Conservation (phyloP, 2,113 vertebrate genomes). For the Promerops cafer region DNA sequence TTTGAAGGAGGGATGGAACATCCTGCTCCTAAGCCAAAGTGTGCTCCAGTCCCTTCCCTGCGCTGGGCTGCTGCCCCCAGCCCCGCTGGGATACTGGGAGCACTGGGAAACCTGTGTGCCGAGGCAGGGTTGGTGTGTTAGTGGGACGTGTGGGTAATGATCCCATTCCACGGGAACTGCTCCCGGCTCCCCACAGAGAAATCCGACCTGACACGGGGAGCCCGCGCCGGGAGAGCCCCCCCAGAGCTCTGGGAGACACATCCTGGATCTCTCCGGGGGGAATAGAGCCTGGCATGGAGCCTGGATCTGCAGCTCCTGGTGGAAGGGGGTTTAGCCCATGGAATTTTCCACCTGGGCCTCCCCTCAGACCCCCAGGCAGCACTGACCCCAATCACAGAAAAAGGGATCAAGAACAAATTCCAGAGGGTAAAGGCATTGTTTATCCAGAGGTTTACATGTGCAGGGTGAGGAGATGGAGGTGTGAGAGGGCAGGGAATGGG, state of each 20-base stretch:
- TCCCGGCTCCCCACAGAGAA: neutral
- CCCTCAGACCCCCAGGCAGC: neutral
- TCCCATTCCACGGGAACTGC: neutral
- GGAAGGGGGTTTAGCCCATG: neutral
- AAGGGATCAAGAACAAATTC: neutral
- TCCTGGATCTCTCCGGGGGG: neutral
- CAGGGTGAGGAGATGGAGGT: neutral
- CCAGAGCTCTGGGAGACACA: accelerated
- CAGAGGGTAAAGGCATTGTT: neutral
- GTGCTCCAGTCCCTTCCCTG: neutral
- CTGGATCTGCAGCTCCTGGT: accelerated
- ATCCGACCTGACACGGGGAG: neutral
- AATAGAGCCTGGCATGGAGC: neutral
- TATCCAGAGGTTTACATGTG: neutral
- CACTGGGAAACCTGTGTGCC: neutral
- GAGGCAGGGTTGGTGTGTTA: neutral
- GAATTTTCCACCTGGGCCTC: neutral
- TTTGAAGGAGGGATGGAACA: neutral
- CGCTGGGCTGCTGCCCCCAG: neutral
- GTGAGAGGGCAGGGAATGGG: neutral
- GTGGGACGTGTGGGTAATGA: neutral
- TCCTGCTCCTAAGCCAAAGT: neutral
- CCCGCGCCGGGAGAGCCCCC: accelerated
- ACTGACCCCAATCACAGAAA: neutral
- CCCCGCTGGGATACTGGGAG: neutral